phyloP scores from a whole-genome alignment of 2,888 invertebrate species.

The Phymatocera aterrima region DNA sequence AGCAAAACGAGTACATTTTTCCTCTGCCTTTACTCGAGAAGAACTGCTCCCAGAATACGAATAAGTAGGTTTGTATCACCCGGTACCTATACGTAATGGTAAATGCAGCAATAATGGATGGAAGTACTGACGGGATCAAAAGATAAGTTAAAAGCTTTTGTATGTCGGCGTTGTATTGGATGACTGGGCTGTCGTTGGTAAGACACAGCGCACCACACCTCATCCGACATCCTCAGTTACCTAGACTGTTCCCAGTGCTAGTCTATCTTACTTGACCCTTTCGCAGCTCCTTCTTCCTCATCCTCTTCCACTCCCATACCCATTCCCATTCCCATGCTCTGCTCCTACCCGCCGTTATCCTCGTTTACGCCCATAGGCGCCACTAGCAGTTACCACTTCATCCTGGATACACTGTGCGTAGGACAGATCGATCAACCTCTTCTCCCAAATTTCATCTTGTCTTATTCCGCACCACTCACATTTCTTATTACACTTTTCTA shows the following conservation, averaged over 20 bases:
- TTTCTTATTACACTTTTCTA: background rate
- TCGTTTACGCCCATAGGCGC: slow-evolving; percentile 38
- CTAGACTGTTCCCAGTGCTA: slow-evolving; percentile 18
- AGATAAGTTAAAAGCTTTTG: slow-evolving; percentile 55
- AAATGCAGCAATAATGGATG: background rate
- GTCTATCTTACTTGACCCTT: slow-evolving; percentile 28
- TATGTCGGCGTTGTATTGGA: slow-evolving; percentile 48
- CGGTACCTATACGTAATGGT: background rate
- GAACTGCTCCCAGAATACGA: background rate
- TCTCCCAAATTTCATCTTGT: slow-evolving; percentile 25
- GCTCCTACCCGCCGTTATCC: slow-evolving; percentile 34
- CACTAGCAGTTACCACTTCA: slow-evolving; percentile 39
- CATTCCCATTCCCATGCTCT: slow-evolving; percentile 19
- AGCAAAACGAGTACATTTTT: background rate
- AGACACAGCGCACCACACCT: slow-evolving; percentile 9
- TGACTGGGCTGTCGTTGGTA: slow-evolving; percentile 25
- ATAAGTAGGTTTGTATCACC: background rate
- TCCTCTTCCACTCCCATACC: slow-evolving; percentile 6
- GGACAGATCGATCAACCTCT: slow-evolving; percentile 40
- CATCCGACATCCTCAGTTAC: slow-evolving; percentile 21
- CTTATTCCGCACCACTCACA: slow-evolving; percentile 1
- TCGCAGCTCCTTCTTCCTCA: background rate
- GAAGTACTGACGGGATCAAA: slow-evolving; percentile 33
- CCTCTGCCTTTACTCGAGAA: background rate
- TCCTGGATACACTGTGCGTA: slow-evolving; percentile 30